A percentile compares a stretch with the other conserved stretches of the same genome.
Conservation (phyloP, 2,888 invertebrate species). For the Trichopria drosophilae region DNA sequence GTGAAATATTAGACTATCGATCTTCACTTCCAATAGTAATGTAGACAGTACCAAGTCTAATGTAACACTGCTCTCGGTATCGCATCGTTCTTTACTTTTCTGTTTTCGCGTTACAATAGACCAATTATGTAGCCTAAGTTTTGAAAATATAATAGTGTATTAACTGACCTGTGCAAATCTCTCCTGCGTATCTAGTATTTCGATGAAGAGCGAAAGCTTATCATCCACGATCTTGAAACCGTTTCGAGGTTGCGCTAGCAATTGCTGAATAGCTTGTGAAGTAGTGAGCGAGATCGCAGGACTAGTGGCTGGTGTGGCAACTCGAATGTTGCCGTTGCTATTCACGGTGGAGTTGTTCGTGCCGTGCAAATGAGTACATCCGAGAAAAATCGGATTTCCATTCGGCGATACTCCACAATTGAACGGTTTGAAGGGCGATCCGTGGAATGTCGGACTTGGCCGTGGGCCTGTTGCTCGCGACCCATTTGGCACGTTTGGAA, state of each 20-base stretch:
- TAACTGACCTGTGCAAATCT: conserved; percentile 75
- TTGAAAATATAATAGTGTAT: not conserved
- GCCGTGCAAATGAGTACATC: conserved; percentile 60
- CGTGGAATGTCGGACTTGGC: conserved; percentile 63
- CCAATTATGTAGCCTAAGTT: too few relatives aligned
- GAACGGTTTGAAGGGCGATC: conserved; percentile 58
- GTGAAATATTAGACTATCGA: too few relatives aligned
- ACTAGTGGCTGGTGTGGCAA: conserved; percentile 51
- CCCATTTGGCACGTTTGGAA: conserved; percentile 62
- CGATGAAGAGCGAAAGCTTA: conserved; percentile 77
- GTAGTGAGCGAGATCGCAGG: conserved; percentile 60
- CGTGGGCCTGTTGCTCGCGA: conserved; percentile 65
- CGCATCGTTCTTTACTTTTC: conserved; percentile 1
- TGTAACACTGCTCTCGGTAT: conserved; percentile 6
- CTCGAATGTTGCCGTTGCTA: conserved; percentile 39
- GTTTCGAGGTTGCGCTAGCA: conserved; percentile 71
- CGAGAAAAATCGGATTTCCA: conserved; percentile 58
- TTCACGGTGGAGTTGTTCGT: conserved; percentile 26
- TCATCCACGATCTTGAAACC: conserved; percentile 78
- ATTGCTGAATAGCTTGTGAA: conserved; percentile 70
- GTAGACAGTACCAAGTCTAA: too few relatives aligned
- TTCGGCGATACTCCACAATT: conserved; percentile 58
- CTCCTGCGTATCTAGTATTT: conserved; percentile 81
- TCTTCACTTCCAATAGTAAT: too few relatives aligned
- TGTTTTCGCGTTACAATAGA: too few relatives aligned